Evolutionary conservation across 2,113 vertebrate genomes (phyloP).

Genomic region (Gopherus flavomarginatus): DNA sequence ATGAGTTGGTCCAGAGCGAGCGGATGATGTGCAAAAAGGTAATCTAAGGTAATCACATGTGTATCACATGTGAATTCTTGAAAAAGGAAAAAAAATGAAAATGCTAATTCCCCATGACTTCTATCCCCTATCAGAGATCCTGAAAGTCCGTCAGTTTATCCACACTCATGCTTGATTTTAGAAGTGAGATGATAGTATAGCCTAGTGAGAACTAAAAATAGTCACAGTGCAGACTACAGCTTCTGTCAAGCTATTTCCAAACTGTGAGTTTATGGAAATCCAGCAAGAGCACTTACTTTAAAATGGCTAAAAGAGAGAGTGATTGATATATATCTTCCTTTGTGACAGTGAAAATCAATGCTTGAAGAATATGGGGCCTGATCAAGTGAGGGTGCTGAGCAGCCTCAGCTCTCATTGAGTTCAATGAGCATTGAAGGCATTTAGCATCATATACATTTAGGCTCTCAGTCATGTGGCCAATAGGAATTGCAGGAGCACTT

Average conservation of each 20-base stretch:
- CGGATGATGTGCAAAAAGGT: not conserved
- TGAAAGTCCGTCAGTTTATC: not conserved
- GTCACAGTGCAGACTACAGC: not conserved
- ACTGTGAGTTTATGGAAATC: not conserved
- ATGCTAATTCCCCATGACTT: not conserved
- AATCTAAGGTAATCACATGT: not conserved
- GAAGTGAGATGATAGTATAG: not conserved
- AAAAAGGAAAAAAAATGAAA: not conserved
- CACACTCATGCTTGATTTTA: not conserved
- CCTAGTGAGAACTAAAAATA: not conserved
- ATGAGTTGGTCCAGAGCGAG: not conserved
- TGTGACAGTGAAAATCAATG: not conserved
- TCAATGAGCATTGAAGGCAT: not conserved
- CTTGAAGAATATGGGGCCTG: not conserved
- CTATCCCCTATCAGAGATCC: not conserved
- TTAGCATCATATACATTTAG: not conserved
- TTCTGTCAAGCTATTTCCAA: not conserved
- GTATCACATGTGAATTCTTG: not conserved
- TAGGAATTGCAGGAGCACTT: not conserved
- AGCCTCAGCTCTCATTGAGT: not conserved
- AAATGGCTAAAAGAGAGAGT: not conserved
- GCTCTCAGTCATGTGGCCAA: not conserved
- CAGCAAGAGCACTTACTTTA: constrained; percentile 3
- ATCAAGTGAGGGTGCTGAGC: not conserved
- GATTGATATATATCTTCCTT: not conserved